Evolutionary conservation across 2,797 vertebrate species (phyloP), one percentile per base, ranked within the genome.

Genomic region (Sebastes trivittatus): DNA sequence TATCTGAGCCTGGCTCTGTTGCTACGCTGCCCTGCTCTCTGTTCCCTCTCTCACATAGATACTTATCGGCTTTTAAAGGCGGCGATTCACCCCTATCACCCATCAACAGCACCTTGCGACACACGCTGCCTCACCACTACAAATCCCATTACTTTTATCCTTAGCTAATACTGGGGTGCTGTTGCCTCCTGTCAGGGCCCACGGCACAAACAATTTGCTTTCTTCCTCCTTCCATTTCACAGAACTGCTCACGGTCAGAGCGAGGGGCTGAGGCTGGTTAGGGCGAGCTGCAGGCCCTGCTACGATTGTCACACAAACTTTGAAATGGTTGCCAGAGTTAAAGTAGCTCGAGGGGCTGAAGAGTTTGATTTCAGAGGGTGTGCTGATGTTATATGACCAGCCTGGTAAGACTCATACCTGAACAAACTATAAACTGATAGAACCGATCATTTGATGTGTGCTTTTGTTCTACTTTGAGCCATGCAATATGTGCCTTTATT

Each of bases 91-190:
- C 92, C 87, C 91, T 94, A 95, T 95, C 93, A 92, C 92, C 90
- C 91, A 94, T 95, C 93, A 95, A 89, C 93, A 94, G 93, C 92
- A 92, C 94, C 93, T 92, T 74, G 89, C 83, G 88, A 93, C 94
- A 94, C 88, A 80, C 81, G 75, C 88, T 89, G 91, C 92, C 90
- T 94, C 88, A 78, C 88, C 90, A 92, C 88, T 92, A 94, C 94
- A 95, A 94, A 95, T 95, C 95, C 92, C 93, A 95, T 95, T 94
- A 95, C 94, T 92, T 94, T 95, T 93, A 95, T 95, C 94, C 95
- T 93, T 93, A 90, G 92, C 94, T 95, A 95, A 94, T 95, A 90
- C 93, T 75, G 89, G 86, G 90, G 81, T 89, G 86, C 86, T 86
- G 88, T 79, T 92, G 87, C 89, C 88, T 91, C 91, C 94, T 95